Evolutionary conservation across 2,888 invertebrate species (phyloP).

Genomic region (Trichacis sp.): DNA sequence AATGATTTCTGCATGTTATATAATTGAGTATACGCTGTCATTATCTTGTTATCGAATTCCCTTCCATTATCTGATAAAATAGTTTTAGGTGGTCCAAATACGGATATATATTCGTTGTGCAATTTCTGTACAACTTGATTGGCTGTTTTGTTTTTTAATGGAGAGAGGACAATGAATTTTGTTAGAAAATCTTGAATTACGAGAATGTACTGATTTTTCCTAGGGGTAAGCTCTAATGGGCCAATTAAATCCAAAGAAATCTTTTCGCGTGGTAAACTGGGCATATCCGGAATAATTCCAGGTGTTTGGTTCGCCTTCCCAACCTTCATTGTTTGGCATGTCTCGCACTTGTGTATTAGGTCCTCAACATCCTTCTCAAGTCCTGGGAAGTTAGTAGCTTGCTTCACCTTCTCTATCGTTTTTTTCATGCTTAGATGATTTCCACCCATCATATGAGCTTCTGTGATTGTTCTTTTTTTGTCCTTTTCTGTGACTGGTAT

Average conservation of each 20-base stretch:
- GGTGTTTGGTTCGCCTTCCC: neutral
- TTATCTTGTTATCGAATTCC: neutral
- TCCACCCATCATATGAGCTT: neutral
- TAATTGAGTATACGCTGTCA: neutral
- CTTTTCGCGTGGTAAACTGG: neutral
- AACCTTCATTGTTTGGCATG: neutral
- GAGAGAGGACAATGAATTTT: neutral
- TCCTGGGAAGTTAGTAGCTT: too few species aligned
- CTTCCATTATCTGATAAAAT: neutral
- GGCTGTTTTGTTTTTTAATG: neutral
- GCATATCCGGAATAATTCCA: neutral
- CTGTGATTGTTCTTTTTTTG: neutral
- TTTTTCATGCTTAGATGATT: too few species aligned
- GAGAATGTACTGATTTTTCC: too few species aligned
- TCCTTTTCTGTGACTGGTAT: neutral
- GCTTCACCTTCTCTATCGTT: too few species aligned
- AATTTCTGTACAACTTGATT: neutral
- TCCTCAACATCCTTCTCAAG: neutral
- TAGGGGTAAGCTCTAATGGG: neutral
- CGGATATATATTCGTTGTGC: neutral
- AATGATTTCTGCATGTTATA: neutral
- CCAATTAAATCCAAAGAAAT: too few species aligned
- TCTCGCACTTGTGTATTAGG: neutral
- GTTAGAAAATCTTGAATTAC: neutral
- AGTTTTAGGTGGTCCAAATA: neutral